A percentile compares a stretch with the other conserved stretches of the same genome.
Evolutionary conservation across 2,888 invertebrate species (phyloP).

Genomic region (Gryllus longicercus): DNA sequence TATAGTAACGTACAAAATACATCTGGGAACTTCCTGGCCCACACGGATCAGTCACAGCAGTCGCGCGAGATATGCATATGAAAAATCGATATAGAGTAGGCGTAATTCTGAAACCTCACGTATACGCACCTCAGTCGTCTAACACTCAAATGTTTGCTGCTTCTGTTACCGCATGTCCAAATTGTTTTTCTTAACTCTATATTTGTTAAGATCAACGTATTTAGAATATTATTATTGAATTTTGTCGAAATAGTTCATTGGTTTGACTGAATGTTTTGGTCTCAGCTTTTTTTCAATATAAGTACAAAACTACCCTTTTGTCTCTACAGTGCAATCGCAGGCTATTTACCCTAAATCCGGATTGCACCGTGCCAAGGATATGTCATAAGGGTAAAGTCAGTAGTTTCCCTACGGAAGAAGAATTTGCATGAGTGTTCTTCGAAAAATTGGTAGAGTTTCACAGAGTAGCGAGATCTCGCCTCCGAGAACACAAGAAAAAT

Average conservation of each 20-base stretch:
- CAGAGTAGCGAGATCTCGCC: neutral
- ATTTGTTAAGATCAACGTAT: neutral
- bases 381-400: neutral
- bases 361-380: constrained; percentile 17
- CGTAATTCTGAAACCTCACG: neutral
- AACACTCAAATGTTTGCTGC: neutral
- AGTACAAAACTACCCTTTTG: constrained; percentile 17
- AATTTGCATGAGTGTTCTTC: neutral
- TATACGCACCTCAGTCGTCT: neutral
- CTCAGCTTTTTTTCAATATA: neutral
- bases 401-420: neutral
- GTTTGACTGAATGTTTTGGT: constrained; percentile 17
- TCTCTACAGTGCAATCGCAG: constrained; percentile 17
- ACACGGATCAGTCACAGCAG: neutral
- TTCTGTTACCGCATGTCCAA: neutral
- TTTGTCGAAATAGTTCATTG: neutral
- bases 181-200: neutral
- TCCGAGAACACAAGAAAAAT: neutral
- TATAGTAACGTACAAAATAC: constrained; percentile 10
- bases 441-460: neutral
- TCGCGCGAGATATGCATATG: neutral
- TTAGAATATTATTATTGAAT: constrained; percentile 3
- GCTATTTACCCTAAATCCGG: neutral
- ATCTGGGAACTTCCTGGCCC: neutral
- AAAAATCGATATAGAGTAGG: too few relatives aligned